Percentiles rank a stretch among this genome's conserved stretches.
Evolutionary conservation across 2,113 vertebrate species (phyloP).

Genomic region (Motacilla tschutschensis): DNA sequence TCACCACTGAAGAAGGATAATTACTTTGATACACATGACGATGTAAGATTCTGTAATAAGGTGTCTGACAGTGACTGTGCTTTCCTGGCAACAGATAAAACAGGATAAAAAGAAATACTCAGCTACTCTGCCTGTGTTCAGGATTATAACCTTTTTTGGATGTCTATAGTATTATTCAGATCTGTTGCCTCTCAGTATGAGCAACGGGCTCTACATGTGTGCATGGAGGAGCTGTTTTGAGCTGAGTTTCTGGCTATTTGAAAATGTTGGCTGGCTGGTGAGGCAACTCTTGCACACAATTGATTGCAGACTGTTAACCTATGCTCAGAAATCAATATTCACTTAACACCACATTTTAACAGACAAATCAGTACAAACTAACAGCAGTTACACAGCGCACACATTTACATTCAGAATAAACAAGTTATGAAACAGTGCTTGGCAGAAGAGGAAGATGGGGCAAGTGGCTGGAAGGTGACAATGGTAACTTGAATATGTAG

Average conservation of each 20-base stretch:
- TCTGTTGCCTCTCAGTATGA: neutral
- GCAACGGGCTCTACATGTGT: neutral
- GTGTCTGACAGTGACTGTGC: neutral
- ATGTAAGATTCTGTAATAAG: neutral
- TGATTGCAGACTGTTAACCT: constrained; percentile 46
- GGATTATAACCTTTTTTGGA: neutral
- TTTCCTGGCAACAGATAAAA: neutral
- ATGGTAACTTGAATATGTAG: neutral
- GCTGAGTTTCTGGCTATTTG: neutral
- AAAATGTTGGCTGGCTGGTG: neutral
- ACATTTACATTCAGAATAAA: constrained; percentile 30
- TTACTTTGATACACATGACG: fast-evolving
- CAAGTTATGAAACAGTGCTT: neutral
- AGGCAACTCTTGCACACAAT: constrained; percentile 3
- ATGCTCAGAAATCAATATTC: constrained; percentile 57
- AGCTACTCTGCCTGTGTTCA: neutral
- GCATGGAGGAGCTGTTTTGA: neutral
- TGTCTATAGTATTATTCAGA: neutral
- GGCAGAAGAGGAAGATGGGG: neutral
- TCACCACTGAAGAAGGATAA: neutral
- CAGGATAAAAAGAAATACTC: neutral
- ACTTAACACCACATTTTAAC: constrained; percentile 43
- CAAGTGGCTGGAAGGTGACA: neutral
- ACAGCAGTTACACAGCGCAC: constrained; percentile 35
- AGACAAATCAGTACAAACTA: constrained; percentile 20